A percentile compares a stretch with the other conserved stretches of the same genome.
These are phyloP conservation scores for Artibeus jamaicensis DNA, from an alignment of 2,797 vertebrate species.

Conservation along the genomic window DNA sequence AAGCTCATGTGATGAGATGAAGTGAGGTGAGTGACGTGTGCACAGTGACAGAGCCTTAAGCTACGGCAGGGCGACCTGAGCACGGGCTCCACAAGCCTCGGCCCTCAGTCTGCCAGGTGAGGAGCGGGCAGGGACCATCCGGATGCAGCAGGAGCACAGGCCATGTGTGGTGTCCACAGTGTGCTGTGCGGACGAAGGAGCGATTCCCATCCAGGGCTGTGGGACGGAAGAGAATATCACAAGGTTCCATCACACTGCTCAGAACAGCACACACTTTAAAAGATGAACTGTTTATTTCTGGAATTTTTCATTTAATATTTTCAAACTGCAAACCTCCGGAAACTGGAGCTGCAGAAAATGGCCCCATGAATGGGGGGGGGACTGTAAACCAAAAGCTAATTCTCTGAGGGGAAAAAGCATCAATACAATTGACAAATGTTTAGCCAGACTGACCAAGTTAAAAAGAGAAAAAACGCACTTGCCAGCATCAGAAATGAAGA, in stretches of 20 bases:
- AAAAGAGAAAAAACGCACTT: background rate
- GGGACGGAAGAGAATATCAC: background rate
- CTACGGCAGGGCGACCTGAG: background rate
- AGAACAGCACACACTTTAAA: background rate
- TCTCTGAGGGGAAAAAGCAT: background rate
- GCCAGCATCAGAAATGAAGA: background rate
- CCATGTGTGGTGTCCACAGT: no score
- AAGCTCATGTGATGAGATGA: background rate
- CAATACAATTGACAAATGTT: background rate
- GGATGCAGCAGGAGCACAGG: no score
- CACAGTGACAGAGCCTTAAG: no score
- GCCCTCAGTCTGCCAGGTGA: background rate
- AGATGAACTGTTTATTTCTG: background rate
- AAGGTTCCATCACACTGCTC: background rate
- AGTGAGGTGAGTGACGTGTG: background rate
- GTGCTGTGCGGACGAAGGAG: accelerated
- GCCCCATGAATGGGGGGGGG: no score
- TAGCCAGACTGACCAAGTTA: background rate
- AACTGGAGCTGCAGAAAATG: background rate
- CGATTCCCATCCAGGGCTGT: background rate
- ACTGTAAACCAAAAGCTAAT: background rate
- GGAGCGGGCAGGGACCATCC: background rate
- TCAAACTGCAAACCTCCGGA: background rate
- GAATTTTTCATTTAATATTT: background rate
- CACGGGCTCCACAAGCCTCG: background rate